Evolutionary conservation across 2,113 vertebrate genomes (phyloP).

Genomic region (Camelus bactrianus): DNA sequence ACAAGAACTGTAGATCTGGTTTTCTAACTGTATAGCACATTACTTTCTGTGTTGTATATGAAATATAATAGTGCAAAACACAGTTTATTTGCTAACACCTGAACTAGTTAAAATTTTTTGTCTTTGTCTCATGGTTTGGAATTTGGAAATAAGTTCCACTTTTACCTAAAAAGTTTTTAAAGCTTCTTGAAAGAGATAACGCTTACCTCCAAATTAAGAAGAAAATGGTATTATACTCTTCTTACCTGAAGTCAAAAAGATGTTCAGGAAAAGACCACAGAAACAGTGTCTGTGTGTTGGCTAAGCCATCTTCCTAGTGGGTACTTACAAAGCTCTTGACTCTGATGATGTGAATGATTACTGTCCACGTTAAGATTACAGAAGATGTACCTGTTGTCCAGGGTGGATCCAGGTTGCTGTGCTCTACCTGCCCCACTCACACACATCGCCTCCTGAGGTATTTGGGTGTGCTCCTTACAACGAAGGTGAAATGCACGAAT

Average conservation of each 20-base stretch:
- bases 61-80: not conserved
- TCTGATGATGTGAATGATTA: not conserved
- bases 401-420: not conserved
- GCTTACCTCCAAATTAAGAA: not conserved
- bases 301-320: not conserved
- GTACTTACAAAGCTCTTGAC: not conserved
- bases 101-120: constrained; percentile 5
- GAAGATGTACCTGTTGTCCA: not conserved
- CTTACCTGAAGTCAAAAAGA: constrained; percentile 30
- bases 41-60: not conserved
- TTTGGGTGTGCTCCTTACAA: not conserved
- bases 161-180: not conserved
- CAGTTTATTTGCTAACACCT: not conserved
- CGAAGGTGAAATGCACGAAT: not conserved
- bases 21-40: not conserved
- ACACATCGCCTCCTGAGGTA: not conserved
- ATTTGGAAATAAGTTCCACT: constrained; percentile 31
- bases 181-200: not conserved
- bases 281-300: not conserved
- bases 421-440: not conserved
- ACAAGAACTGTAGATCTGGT: not conserved
- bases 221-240: not conserved
- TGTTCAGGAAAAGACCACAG: not conserved
- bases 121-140: not conserved
- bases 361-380: not conserved